phyloP scores from a whole-genome alignment of 2,797 vertebrate genomes.

The Epinephelus malabaricus region DNA sequence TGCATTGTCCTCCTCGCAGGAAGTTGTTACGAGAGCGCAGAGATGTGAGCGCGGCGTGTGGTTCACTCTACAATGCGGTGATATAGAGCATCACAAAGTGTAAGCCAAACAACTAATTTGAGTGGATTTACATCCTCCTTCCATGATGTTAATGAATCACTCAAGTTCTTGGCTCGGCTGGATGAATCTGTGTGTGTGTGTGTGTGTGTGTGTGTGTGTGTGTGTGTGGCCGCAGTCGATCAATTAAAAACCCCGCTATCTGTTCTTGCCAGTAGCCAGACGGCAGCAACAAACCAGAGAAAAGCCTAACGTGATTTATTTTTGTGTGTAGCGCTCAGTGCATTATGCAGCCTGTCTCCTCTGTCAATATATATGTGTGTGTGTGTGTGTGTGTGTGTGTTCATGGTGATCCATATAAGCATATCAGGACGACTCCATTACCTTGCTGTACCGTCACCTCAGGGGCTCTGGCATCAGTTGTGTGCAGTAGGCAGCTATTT shows the following conservation, averaged over 20 bases:
- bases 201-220: slow-evolving; percentile 15
- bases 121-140: slow-evolving; percentile 37
- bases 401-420: slow-evolving; percentile 43
- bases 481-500: slow-evolving; percentile 39
- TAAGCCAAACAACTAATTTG: slow-evolving; percentile 34
- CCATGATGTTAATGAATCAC: slow-evolving; percentile 59
- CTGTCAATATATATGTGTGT: slow-evolving; percentile 21
- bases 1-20: not conserved
- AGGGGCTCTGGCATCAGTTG: slow-evolving; percentile 29
- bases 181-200: slow-evolving; percentile 9
- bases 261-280: slow-evolving; percentile 52
- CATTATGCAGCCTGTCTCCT: slow-evolving; percentile 41
- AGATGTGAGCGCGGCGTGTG: not conserved
- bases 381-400: slow-evolving; percentile 12
- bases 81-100: not conserved
- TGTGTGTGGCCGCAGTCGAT: slow-evolving; percentile 44
- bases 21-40: not conserved
- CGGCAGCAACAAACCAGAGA: slow-evolving; percentile 41
- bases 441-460: slow-evolving; percentile 45
- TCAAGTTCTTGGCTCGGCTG: slow-evolving; percentile 52
- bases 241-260: slow-evolving; percentile 64
- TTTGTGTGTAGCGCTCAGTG: slow-evolving; percentile 2
- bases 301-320: slow-evolving; percentile 59
- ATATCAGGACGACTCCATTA: slow-evolving; percentile 52
- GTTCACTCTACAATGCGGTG: not conserved